Evolutionary conservation across 2,888 invertebrate species (phyloP), one percentile per base, ranked within the genome.

Genomic region (Xestia rhomboidea): DNA sequence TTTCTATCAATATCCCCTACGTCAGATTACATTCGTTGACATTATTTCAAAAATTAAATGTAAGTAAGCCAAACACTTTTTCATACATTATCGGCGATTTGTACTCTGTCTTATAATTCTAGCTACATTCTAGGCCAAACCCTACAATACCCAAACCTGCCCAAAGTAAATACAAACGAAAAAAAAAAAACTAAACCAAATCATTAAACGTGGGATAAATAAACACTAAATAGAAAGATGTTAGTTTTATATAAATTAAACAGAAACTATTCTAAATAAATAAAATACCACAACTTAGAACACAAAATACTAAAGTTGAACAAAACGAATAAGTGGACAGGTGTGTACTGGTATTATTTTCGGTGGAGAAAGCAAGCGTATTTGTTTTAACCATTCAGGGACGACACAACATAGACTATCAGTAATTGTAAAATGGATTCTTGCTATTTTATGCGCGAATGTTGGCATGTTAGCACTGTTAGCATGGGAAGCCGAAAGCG

Each of bases 11-110:
- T 96, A 96, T 95, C 95, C 90, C 95, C 97, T 97, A 97, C 96
- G 91, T 95, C 97, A 96, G 97, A 97, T 97, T 97, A 97, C 96
- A 97, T 97, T 97, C 97, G 97, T 97, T 97, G 97, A 97, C 96
- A 95, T 94, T 94, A 93, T 95, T 95, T 94, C 94, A 93, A 94
- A 95, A 96, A 95, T 95, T 95, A 95, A 95, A 95, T 94, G 94
- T 95, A 96, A 95, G 95, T 95, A 96, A 97, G 96, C 96, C 95
- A 96, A 95, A 96, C 93, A 91, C 91, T 93, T 92, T 92, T 93
- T 94, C 94, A 95, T 94, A 95, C 94, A 94, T 93, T 94, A 95
- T 93, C 95, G 94, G 95, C 95, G 94, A 95, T 96, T 96, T 96
- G 96, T 96, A 96, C 96, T 96, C 95, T 96, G 95, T 95, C 96